Evolutionary conservation across 1,140 invertebrate genomes (phyloP).

Genomic region (Bombus cullumanus): DNA sequence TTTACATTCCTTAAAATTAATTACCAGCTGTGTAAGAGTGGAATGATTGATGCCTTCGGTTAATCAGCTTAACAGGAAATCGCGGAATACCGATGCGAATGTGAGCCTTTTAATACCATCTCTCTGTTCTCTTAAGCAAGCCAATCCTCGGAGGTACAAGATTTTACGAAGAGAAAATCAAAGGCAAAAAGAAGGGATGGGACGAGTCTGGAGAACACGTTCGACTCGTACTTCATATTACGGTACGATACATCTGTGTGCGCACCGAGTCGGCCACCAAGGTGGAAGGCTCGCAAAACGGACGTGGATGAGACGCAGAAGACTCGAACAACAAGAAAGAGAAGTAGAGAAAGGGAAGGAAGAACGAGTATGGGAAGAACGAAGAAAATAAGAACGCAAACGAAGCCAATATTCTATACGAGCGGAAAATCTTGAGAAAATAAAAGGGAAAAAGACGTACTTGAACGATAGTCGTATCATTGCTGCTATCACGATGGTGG

Average conservation of each 20-base stretch:
- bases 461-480: neutral
- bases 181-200: slow-evolving; percentile 27
- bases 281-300: slow-evolving; percentile 62
- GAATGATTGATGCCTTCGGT: too few species aligned
- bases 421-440: neutral
- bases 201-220: slow-evolving; percentile 57
- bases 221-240: slow-evolving; percentile 60
- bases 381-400: neutral
- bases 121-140: neutral
- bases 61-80: neutral
- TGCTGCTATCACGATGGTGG: neutral
- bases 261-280: slow-evolving; percentile 70
- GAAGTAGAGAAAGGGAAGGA: slow-evolving; percentile 17
- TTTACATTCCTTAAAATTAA: too few species aligned
- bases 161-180: slow-evolving; percentile 34
- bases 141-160: slow-evolving; percentile 6
- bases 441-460: neutral
- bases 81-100: neutral
- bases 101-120: neutral
- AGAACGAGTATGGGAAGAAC: slow-evolving; percentile 13
- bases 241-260: slow-evolving; percentile 37
- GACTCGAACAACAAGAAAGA: slow-evolving; percentile 22
- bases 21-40: too few species aligned
- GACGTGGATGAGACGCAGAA: slow-evolving; percentile 43
- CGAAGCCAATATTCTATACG: neutral